A percentile compares a stretch with the other conserved stretches of the same genome.
Evolutionary conservation across 23 tunicate species (phyloP).

Genomic region (Phallusia fumigata): DNA sequence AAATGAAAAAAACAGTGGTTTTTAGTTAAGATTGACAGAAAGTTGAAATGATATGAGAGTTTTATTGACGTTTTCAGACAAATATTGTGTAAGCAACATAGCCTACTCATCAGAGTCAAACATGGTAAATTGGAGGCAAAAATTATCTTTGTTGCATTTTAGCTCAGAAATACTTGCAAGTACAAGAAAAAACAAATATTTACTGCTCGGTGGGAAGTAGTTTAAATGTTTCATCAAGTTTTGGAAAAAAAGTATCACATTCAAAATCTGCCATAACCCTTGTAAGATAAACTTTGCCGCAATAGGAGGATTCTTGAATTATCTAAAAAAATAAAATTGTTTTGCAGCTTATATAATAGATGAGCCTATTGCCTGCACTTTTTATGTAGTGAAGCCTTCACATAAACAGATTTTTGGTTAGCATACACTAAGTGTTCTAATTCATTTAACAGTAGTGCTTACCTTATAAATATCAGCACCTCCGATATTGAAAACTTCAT

Average conservation of each 20-base stretch:
- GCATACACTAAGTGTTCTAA: not conserved
- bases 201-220: slow-evolving; percentile 25
- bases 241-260: slow-evolving; percentile 84
- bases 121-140: too few species aligned
- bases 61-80: too few species aligned
- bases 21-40: too few species aligned
- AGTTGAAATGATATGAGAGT: too few species aligned
- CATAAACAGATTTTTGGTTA: not conserved
- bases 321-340: slow-evolving; percentile 31
- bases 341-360: not conserved
- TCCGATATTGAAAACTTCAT: slow-evolving; percentile 82
- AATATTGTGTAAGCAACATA: too few species aligned
- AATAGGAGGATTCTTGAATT: slow-evolving; percentile 59
- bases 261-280: slow-evolving; percentile 63
- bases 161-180: too few species aligned
- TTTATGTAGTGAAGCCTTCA: not conserved
- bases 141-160: too few species aligned
- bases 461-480: slow-evolving; percentile 74
- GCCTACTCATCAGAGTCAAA: too few species aligned
- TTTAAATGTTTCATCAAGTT: slow-evolving; percentile 29
- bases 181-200: not conserved
- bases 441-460: not conserved
- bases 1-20: too few species aligned
- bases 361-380: not conserved
- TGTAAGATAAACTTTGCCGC: slow-evolving; percentile 71